A percentile compares a stretch with the other conserved stretches of the same genome.
Evolutionary conservation across 2,113 vertebrate genomes (phyloP).

Genomic region (Capricornis sumatraensis): DNA sequence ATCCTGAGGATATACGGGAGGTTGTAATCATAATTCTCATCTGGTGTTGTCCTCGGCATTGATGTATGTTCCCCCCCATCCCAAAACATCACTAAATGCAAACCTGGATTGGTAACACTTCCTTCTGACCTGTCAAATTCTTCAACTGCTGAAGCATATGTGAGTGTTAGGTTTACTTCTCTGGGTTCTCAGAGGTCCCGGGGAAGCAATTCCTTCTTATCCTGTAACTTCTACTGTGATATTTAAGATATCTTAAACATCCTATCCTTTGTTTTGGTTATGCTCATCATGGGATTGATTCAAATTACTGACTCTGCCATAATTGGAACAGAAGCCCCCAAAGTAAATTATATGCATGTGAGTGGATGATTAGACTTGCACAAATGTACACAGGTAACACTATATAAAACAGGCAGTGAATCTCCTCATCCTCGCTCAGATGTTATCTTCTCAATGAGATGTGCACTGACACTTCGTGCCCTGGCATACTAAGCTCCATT

Average conservation of each 20-base stretch:
- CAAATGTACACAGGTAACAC: neutral
- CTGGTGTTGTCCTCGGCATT: neutral
- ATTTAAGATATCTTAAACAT: neutral
- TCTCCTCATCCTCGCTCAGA: neutral
- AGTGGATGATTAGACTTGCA: neutral
- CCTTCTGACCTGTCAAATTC: neutral
- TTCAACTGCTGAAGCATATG: neutral
- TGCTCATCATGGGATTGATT: neutral
- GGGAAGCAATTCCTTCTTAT: neutral
- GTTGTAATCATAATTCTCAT: neutral
- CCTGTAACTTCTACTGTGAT: neutral
- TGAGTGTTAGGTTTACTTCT: neutral
- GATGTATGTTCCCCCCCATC: neutral
- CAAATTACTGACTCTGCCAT: neutral
- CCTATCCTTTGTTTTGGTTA: neutral
- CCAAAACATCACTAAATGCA: neutral
- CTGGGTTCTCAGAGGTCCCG: neutral
- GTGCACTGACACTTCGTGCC: neutral
- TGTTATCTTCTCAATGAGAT: neutral
- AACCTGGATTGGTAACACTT: neutral
- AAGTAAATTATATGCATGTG: neutral
- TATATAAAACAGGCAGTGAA: neutral
- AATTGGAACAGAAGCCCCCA: neutral
- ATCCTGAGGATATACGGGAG: neutral
- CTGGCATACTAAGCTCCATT: neutral